Conservation (phyloP, 2,113 vertebrate species). For the Ophiodon elongatus region DNA sequence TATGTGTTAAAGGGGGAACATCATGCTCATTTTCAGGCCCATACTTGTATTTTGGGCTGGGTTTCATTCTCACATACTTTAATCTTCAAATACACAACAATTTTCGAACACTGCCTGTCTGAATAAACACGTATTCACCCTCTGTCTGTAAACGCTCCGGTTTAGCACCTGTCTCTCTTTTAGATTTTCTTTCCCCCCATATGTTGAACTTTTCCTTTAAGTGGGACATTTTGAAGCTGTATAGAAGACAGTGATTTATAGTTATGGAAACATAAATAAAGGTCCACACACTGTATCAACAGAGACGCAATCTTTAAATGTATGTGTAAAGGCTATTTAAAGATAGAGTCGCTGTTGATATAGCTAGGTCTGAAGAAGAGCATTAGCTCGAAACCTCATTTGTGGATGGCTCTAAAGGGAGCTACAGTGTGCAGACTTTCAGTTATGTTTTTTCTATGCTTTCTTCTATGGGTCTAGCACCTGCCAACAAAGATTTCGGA, state of each 20-base stretch:
- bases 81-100: neutral
- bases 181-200: neutral
- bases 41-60: neutral
- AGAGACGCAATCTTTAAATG: neutral
- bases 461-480: neutral
- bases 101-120: neutral
- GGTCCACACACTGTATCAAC: too few species aligned
- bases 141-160: neutral
- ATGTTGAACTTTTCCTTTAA: neutral
- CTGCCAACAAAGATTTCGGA: neutral
- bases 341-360: too few species aligned
- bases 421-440: neutral
- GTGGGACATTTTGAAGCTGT: neutral
- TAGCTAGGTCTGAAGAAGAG: neutral
- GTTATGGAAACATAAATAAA: too few species aligned
- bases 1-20: slow-evolving; percentile 4
- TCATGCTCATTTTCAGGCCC: neutral
- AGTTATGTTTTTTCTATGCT: neutral
- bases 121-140: neutral
- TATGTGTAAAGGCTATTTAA: neutral
- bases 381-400: neutral
- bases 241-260: neutral
- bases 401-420: neutral
- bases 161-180: neutral
- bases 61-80: neutral